Conservation (phyloP, 37 sponge, comb jelly and placozoan genomes). For the Chondrilla cf. caribensis region DNA sequence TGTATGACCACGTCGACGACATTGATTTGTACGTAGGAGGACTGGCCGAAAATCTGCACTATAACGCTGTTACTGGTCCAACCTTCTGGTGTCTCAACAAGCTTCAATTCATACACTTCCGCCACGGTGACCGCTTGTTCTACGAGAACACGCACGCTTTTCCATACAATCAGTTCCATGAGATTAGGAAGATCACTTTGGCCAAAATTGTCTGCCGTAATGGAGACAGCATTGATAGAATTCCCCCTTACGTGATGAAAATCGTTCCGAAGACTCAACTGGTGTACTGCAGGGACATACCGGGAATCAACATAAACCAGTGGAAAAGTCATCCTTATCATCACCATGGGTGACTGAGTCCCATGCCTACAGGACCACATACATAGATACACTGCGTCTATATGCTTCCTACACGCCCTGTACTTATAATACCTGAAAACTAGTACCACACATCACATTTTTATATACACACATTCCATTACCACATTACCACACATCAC, state of each 20-base stretch:
- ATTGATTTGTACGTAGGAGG: conserved; percentile 90
- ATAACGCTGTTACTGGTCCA: conserved; percentile 67
- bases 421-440: too few species aligned
- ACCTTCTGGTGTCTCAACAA: conserved; percentile 79
- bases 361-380: too few species aligned
- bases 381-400: too few species aligned
- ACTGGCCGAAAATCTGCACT: conserved; percentile 64
- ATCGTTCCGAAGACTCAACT: background rate
- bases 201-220: conserved; percentile 82
- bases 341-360: too few species aligned
- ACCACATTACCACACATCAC: too few species aligned
- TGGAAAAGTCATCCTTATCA: conserved; percentile 50
- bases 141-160: conserved; percentile 67
- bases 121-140: conserved; percentile 80
- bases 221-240: conserved; percentile 65
- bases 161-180: conserved; percentile 33
- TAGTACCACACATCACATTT: too few species aligned
- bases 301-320: conserved; percentile 27
- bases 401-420: too few species aligned
- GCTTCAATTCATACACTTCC: conserved; percentile 44
- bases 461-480: too few species aligned
- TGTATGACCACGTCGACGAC: conserved; percentile 51
- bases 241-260: conserved; percentile 59
- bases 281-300: conserved; percentile 44
- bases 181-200: conserved; percentile 73